Base-by-base conservation (phyloP, 2,113 vertebrate genomes). In the Grus americana region DNA sequence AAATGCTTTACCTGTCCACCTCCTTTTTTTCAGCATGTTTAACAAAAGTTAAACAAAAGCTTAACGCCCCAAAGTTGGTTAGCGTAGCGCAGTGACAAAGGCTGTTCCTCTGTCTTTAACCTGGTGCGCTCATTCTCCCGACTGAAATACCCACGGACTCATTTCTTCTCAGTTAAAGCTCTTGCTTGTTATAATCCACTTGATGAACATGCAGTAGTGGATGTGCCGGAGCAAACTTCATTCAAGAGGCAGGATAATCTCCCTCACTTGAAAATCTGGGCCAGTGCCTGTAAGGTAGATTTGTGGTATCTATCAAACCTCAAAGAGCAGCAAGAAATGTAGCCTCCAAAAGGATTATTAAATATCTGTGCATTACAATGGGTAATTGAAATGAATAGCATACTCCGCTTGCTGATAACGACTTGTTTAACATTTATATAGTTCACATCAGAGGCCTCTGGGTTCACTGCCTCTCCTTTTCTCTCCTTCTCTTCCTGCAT, bases 351-450 rank as follows among this genome's bases (percentile, higher is more conserved):
- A 87, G 91, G 95, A 94, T 95, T 97, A 97, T 95, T 96, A 95
- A 97, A 95, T 96, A 91, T 96, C 96, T 91, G 62, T 40, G 81
- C 87, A 88, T 96, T 90, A 93, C 84, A 91, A 91, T 86, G 91
- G 58, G 87, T 86, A 96, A 96, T 95, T 97, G 97, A 94, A 95
- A 95, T 67, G 92, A 95, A 82, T 79, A 76, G 40, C 70, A 17
- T 5, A 30, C 95, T 91, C 16, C 1, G 63, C 71, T 86, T 17
- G 66, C 87, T 79, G 92, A 95, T 96, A 95, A 97, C 55, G 87
- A 74, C 95, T 95, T 95, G 96, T 96, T 96, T 97, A 97, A 97
- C 96, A 95, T 96, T 95, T 92, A 94, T 95, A 88, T 47, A 95
- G 93, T 91, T 90, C 95, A 90, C 74, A 88, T 87, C 95, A 95